phyloP scores from a whole-genome alignment of 2,113 vertebrate genomes.

The Regulus satrapa region DNA sequence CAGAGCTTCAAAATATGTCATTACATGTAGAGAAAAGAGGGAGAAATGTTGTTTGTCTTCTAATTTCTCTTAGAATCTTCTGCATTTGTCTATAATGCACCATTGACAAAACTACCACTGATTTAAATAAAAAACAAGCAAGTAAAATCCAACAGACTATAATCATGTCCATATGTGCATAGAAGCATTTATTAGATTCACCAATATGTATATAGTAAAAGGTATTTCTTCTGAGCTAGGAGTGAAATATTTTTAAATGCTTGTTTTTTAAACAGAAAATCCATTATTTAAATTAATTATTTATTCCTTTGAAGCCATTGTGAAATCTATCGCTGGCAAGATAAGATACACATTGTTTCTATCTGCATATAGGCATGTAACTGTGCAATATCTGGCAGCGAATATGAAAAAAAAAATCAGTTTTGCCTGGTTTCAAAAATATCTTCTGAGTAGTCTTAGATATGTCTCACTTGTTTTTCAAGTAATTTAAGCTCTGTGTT shows the following conservation, averaged over 20 bases:
- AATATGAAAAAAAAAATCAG: constrained; percentile 54
- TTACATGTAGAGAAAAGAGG: constrained; percentile 27
- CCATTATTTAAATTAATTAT: constrained; percentile 70
- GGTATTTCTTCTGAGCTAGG: neutral
- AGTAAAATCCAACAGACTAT: neutral
- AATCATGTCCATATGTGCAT: neutral
- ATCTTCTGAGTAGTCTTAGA: constrained; percentile 62
- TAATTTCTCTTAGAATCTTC: constrained; percentile 21
- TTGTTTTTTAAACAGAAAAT: constrained; percentile 49
- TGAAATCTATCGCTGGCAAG: constrained; percentile 58
- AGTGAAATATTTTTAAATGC: constrained; percentile 37
- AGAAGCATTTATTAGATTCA: neutral
- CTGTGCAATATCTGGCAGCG: constrained; percentile 54
- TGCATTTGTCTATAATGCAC: neutral
- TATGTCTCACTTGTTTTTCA: constrained; percentile 68
- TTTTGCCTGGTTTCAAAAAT: constrained; percentile 62
- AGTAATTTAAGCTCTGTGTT: constrained; percentile 29
- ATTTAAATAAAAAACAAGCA: constrained; percentile 27
- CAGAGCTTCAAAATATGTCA: constrained; percentile 58
- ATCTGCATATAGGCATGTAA: constrained; percentile 66
- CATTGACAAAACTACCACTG: neutral
- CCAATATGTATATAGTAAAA: neutral
- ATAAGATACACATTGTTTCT: constrained; percentile 61
- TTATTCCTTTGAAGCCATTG: constrained; percentile 61
- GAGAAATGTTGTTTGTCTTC: constrained; percentile 14